Evolutionary conservation across 2,888 invertebrate species (phyloP), one percentile per base, ranked within the genome.

Genomic region (Hydriomena furcata): DNA sequence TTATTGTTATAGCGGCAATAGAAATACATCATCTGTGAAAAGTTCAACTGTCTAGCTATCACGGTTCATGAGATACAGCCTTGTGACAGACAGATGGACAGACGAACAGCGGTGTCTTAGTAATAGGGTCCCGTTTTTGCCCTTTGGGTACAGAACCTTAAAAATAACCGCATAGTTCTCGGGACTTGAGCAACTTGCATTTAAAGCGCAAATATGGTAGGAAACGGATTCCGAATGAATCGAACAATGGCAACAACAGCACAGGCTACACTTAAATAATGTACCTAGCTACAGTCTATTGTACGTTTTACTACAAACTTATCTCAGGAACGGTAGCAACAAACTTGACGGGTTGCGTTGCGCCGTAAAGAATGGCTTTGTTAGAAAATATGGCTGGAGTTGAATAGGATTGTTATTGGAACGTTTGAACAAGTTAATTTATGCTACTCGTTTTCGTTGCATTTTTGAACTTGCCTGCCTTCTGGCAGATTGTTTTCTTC

Each of bases 331-430:
- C 35, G 28, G 37, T 21, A 25, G 36, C 41, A 44, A 41, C 42
- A 20, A 37, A 45, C 41, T 45, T 28, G 53, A 49, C 45, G 45
- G 53, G 44, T 54, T 45, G 44, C 41, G 44, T 54, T 45, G 44
- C 41, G 11, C 35, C 24, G 12, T 31, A 44, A 32, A 41, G 36
- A 51, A 45, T 38, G 27, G 47, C 55, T 45, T 55, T 55, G 58
- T 58, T 52, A 7, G 13, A 34, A 45, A 48, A 47, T 36, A 31
- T 21, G 34, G 21, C 31, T 7, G 20, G 25, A 52, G 25, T 52
- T 52, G 51, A 27, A 45, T 45, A 24, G 25, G 20, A 23, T 28
- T 37, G 27, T 32, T 40, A 34, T 40, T 40, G 34, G 25, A 31
- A 7, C 25, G 11, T 38, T 40, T 30, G 30, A 41, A 36, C 23